phyloP scores from a whole-genome alignment of 1,140 invertebrate species.

The Zaprionus tsacasi region DNA sequence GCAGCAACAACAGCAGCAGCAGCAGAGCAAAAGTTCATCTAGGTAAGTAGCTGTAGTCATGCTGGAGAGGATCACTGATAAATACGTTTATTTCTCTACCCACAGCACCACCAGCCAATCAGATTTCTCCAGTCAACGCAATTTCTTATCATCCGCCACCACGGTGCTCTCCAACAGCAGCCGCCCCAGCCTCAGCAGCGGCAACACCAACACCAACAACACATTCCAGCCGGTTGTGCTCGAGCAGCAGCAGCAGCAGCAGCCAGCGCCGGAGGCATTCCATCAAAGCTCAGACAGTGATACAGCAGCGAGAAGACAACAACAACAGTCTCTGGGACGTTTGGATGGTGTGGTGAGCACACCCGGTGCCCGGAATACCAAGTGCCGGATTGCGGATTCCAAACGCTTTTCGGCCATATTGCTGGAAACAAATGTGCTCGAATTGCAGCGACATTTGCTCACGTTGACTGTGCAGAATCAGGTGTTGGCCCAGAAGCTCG shows the following conservation, averaged over 20 bases:
- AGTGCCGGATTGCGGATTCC: constrained; percentile 86
- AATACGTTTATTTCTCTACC: neutral
- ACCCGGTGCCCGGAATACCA: constrained; percentile 85
- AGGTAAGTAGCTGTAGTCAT: constrained; percentile 48
- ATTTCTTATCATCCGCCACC: constrained; percentile 80
- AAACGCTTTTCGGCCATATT: constrained; percentile 92
- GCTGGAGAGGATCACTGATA: neutral
- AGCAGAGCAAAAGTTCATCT: constrained; percentile 74
- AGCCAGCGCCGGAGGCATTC: constrained; percentile 70
- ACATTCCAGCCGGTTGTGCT: constrained; percentile 82
- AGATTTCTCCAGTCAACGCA: constrained; percentile 81
- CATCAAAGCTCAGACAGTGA: constrained; percentile 83
- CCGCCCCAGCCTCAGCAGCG: constrained; percentile 52
- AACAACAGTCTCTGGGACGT: constrained; percentile 81
- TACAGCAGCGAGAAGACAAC: constrained; percentile 45
- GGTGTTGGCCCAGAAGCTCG: constrained; percentile 89
- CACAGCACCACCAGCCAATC: constrained; percentile 71
- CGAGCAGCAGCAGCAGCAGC: constrained; percentile 56
- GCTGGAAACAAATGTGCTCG: constrained; percentile 90
- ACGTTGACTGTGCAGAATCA: constrained; percentile 93
- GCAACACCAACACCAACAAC: constrained; percentile 33
- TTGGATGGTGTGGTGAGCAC: constrained; percentile 86
- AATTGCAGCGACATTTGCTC: constrained; percentile 93
- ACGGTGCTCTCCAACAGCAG: constrained; percentile 80
- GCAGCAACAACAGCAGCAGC: constrained; percentile 51